These are phyloP conservation scores for Leucoptera coffeella DNA, from an alignment of 2,888 invertebrate genomes.

Conservation along the genomic window DNA sequence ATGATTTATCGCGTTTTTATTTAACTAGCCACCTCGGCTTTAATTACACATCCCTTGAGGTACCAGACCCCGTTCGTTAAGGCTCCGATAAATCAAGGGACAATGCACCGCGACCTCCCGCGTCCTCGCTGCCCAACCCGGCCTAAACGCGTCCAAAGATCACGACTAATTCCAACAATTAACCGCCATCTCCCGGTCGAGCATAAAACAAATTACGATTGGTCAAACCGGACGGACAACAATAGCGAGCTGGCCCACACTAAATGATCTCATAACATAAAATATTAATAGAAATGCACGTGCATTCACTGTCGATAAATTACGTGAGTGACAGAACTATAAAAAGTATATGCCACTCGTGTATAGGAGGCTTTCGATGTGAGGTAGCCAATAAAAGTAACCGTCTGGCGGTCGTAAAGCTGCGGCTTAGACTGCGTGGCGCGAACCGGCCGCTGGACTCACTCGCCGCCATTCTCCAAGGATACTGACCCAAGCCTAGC, in stretches of 20 bases:
- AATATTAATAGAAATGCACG: slow-evolving; percentile 55
- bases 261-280: slow-evolving; percentile 39
- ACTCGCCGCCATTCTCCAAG: not conserved
- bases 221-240: slow-evolving; percentile 17
- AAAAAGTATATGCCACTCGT: slow-evolving; percentile 49
- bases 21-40: too few species aligned
- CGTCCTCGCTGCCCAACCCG: too few species aligned
- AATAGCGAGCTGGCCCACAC: slow-evolving; percentile 30
- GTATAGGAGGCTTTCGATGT: slow-evolving; percentile 48
- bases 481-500: too few species aligned
- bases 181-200: slow-evolving; percentile 18
- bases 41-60: too few species aligned
- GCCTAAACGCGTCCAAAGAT: too few species aligned
- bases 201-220: slow-evolving; percentile 33
- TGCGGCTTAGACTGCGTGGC: slow-evolving; percentile 47
- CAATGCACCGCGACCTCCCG: too few species aligned
- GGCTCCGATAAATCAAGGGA: too few species aligned
- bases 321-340: slow-evolving; percentile 49
- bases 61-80: too few species aligned
- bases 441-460: slow-evolving; percentile 12
- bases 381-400: slow-evolving; percentile 52
- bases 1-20: too few species aligned
- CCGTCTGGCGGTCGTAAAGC: slow-evolving; percentile 41
- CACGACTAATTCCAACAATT: slow-evolving; percentile 27
- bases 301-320: slow-evolving; percentile 53